Evolutionary conservation across 2,888 invertebrate genomes (phyloP).

Genomic region (Blastobasis adustella): DNA sequence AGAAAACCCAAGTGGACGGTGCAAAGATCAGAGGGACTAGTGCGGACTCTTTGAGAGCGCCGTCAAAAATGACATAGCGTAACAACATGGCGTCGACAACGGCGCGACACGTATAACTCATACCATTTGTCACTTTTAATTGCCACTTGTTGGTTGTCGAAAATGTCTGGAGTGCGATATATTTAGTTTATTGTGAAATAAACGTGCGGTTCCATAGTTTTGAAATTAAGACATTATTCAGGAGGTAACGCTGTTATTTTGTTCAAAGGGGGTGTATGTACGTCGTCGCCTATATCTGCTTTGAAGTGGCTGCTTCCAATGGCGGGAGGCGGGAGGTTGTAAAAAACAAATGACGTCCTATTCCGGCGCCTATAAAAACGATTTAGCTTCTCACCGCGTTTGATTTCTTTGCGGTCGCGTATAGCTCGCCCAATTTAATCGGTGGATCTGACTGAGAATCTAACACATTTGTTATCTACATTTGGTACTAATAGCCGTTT

Average conservation of each 20-base stretch:
- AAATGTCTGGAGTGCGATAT: conserved; percentile 55
- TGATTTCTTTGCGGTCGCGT: not conserved
- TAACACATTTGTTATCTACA: no score
- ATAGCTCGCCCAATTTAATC: no score
- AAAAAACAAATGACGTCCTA: conserved; percentile 35
- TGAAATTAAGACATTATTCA: conserved; percentile 54
- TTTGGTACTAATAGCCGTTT: no score
- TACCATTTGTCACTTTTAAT: conserved; percentile 74
- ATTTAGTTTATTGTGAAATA: conserved; percentile 69
- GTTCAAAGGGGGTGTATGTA: conserved; percentile 46
- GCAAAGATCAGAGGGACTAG: conserved; percentile 44
- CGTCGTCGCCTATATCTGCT: conserved; percentile 32
- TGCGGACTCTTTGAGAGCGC: conserved; percentile 35
- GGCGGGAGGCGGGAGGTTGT: conserved; percentile 25
- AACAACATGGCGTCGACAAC: conserved; percentile 36
- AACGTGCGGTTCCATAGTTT: conserved; percentile 25
- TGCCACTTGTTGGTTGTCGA: conserved; percentile 66
- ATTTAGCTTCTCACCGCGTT: conserved; percentile 1
- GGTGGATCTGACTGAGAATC: no score
- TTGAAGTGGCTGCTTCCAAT: conserved; percentile 34
- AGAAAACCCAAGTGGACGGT: conserved; percentile 33
- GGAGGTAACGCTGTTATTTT: conserved; percentile 30
- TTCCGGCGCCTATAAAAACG: conserved; percentile 18
- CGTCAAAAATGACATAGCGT: conserved; percentile 37
- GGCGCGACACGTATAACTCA: conserved; percentile 41